Conservation (phyloP, 2,888 invertebrate genomes). For the Prosapia bicincta region DNA sequence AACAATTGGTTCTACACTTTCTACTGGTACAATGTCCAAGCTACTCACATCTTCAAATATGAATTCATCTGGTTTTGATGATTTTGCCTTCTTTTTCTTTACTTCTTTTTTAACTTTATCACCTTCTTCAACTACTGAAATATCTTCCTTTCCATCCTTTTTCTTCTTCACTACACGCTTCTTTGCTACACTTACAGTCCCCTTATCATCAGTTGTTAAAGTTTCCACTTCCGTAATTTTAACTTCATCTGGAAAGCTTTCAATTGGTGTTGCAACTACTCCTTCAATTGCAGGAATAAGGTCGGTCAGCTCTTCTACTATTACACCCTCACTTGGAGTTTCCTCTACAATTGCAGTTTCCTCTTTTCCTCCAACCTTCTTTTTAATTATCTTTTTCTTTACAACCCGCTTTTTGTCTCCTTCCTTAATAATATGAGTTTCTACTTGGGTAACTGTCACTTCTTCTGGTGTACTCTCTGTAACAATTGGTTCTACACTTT, state of each 20-base stretch:
- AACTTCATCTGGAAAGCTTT: conserved; percentile 47
- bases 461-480: conserved; percentile 39
- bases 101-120: conserved; percentile 16
- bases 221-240: conserved; percentile 44
- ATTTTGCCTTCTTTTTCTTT: conserved; percentile 36
- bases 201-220: conserved; percentile 39
- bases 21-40: conserved; percentile 33
- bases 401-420: conserved; percentile 29
- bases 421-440: conserved; percentile 23
- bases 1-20: conserved; percentile 48
- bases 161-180: conserved; percentile 32
- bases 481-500: conserved; percentile 7
- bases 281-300: conserved; percentile 42
- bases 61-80: background rate
- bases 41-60: conserved; percentile 8
- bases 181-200: conserved; percentile 1
- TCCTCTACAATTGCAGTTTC: conserved; percentile 25
- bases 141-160: conserved; percentile 30
- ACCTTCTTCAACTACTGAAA: conserved; percentile 19
- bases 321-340: conserved; percentile 42
- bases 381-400: conserved; percentile 35
- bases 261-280: conserved; percentile 38
- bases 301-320: conserved; percentile 28
- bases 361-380: conserved; percentile 39
- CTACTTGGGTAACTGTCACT: conserved; percentile 29